A percentile compares a stretch with the other conserved stretches of the same genome.
These are phyloP conservation scores for Anser cygnoides DNA, from an alignment of 2,113 vertebrate genomes.

Conservation along the genomic window DNA sequence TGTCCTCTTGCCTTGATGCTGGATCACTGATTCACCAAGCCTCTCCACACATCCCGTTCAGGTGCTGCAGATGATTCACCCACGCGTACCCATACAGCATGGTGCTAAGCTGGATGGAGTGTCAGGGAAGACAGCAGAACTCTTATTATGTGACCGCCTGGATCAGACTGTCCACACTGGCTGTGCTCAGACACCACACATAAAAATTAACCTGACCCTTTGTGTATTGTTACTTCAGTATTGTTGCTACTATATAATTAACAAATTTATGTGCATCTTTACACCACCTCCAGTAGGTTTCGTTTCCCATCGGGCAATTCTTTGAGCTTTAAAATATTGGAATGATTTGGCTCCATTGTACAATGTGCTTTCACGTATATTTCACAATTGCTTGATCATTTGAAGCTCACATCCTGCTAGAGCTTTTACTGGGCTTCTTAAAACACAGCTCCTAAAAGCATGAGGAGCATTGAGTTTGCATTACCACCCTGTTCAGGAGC, in stretches of 20 bases:
- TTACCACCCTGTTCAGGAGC: neutral
- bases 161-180: neutral
- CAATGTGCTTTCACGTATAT: neutral
- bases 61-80: neutral
- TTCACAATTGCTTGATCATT: neutral
- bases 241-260: neutral
- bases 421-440: neutral
- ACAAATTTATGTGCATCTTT: neutral
- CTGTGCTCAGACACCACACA: neutral
- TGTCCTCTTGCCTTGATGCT: neutral
- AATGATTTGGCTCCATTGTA: neutral
- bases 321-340: neutral
- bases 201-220: neutral
- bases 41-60: neutral
- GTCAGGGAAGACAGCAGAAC: conserved; percentile 5
- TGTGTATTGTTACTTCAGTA: neutral
- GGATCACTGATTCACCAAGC: neutral
- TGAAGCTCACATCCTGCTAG: neutral
- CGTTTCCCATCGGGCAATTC: fast-evolving
- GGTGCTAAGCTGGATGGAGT: neutral
- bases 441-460: neutral
- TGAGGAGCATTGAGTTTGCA: neutral
- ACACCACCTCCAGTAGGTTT: neutral
- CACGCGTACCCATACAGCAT: neutral
- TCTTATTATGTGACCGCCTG: neutral